Evolutionary conservation across 2,113 vertebrate species (phyloP), one percentile per base, ranked within the genome.

Genomic region (Dinomys branickii): DNA sequence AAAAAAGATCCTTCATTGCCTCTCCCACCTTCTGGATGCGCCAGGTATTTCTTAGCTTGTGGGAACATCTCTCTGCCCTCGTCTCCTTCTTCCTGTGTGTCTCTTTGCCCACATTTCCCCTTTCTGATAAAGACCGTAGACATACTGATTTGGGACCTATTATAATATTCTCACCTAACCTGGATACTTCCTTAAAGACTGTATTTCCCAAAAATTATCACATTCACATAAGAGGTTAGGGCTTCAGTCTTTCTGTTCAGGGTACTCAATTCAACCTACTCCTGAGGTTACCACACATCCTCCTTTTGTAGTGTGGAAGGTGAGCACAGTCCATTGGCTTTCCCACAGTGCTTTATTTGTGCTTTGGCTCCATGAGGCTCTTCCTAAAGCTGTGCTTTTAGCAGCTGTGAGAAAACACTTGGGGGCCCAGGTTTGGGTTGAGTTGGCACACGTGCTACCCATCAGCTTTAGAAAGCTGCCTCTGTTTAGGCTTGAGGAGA

Each of bases 401-500:
- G 87, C 47, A 83, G 24, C 2, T 69, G 59, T 95, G 91, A 98
- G 97, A 93, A 28, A 78, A 95, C 59, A 83, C 75, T 93, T 94
- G 63, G 73, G 91, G 85, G 54, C 52, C 85, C 93, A 95, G 90
- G 33, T 77, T 44, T 59, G 61, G 87, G 85, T 96, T 88, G 90
- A 90, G 85, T 86, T 1, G 0, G 7, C 59, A 90, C 94, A 85
- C 93, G 96, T 93, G 47, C 95, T 92, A 85, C 88, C 80, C 58
- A 92, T 67, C 95, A 84, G 90, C 77, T 87, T 92, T 71, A 96
- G 73, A 86, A 94, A 94, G 47, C 95, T 91, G 89, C 91, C 50
- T 92, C 87, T 97, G 94, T 90, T 97, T 90, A 83, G 6, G 91
- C 54, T 0, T 96, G 82, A 92, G 92, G 44, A 97, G 58, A 87